Evolutionary conservation across 2,113 vertebrate genomes (phyloP).

Genomic region (Gasterosteus aculeatus): DNA sequence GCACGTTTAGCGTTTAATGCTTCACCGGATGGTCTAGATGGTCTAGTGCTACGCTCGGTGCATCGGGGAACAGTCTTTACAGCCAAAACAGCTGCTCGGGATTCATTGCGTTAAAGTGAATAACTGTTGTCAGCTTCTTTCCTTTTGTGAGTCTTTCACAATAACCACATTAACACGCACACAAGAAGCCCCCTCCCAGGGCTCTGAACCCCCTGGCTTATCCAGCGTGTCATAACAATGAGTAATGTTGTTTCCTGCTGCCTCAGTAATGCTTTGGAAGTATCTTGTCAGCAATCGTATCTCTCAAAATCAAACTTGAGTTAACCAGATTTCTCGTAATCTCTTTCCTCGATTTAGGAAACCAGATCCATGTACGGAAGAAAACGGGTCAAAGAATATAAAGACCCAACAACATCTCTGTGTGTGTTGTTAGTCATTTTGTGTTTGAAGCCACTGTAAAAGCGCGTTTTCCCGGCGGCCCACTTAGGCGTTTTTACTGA

Average conservation of each 20-base stretch:
- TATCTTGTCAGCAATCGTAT: background rate
- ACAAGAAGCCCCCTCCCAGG: background rate
- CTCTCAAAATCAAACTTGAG: background rate
- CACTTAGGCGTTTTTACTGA: slow-evolving; percentile 34
- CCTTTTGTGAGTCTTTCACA: background rate
- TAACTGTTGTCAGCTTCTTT: background rate
- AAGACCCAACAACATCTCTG: background rate
- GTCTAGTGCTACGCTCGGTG: background rate
- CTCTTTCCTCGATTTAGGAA: background rate
- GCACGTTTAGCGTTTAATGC: slow-evolving; percentile 11
- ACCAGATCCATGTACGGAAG: background rate
- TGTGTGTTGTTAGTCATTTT: slow-evolving; percentile 14
- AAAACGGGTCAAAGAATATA: slow-evolving; percentile 1
- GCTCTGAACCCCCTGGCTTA: background rate
- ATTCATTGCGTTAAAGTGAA: slow-evolving; percentile 2
- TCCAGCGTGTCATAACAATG: slow-evolving; percentile 33
- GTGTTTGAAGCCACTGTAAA: slow-evolving; percentile 10
- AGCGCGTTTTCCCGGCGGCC: slow-evolving; percentile 31
- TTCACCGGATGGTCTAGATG: background rate
- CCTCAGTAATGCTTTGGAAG: background rate
- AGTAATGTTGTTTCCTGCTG: slow-evolving; percentile 41
- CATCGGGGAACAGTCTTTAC: background rate
- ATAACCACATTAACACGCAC: background rate
- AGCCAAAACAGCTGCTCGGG: slow-evolving; percentile 9
- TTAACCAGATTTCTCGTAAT: background rate